Conservation (phyloP, 2,888 invertebrate genomes). For the Tachina lurida region DNA sequence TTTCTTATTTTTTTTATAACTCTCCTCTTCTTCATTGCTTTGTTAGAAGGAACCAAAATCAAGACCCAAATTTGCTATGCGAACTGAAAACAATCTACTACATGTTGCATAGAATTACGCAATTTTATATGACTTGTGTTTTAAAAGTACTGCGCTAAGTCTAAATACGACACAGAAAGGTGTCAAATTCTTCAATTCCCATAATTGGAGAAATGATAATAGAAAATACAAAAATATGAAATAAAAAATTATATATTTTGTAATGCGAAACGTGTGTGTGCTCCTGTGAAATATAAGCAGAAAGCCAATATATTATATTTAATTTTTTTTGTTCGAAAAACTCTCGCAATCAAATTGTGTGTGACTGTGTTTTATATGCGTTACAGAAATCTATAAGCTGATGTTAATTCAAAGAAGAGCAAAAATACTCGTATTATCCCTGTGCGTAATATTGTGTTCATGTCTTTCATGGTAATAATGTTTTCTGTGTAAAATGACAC, state of each 20-base stretch:
- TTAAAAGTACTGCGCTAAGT: not conserved
- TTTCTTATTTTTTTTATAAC: not conserved
- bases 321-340: not conserved
- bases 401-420: not conserved
- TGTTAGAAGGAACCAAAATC: slow-evolving; percentile 19
- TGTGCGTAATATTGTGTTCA: slow-evolving; percentile 38
- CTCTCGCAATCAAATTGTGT: not conserved
- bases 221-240: slow-evolving; percentile 13
- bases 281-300: slow-evolving; percentile 41
- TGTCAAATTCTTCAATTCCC: slow-evolving; percentile 60
- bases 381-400: slow-evolving; percentile 51
- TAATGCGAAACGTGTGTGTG: slow-evolving; percentile 29
- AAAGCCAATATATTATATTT: slow-evolving; percentile 8
- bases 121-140: slow-evolving; percentile 22
- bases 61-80: not conserved
- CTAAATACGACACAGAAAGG: slow-evolving; percentile 57
- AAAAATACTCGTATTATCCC: not conserved
- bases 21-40: slow-evolving; percentile 4
- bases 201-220: slow-evolving; percentile 54
- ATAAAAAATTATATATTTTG: not conserved
- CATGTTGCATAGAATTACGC: slow-evolving; percentile 30
- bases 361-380: slow-evolving; percentile 49
- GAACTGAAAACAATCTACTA: not conserved
- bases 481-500: slow-evolving; percentile 69
- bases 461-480: slow-evolving; percentile 35